A percentile compares a stretch with the other conserved stretches of the same genome.
phyloP scores from a whole-genome alignment of 2,113 vertebrate species.

The Prinia subflava region DNA sequence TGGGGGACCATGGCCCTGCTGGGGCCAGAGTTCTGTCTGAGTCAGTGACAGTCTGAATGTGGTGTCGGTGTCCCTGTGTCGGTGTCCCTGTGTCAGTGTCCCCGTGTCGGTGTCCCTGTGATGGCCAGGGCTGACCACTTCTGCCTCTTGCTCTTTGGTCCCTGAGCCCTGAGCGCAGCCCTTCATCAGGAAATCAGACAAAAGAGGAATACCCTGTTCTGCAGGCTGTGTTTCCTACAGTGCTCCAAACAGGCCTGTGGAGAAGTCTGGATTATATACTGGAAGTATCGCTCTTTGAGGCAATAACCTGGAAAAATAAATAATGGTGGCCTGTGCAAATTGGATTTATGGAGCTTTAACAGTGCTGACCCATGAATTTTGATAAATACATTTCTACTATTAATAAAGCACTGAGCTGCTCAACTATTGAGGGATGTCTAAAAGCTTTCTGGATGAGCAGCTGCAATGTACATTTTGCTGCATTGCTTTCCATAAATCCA shows the following conservation, averaged over 20 bases:
- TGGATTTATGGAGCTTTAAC: constrained; percentile 2
- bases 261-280: not conserved
- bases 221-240: not conserved
- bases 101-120: not conserved
- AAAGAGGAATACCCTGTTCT: not conserved
- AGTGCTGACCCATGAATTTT: constrained; percentile 41
- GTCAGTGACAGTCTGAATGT: not conserved
- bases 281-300: not conserved
- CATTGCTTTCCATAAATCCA: constrained; percentile 42
- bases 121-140: not conserved
- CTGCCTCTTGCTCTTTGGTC: not conserved
- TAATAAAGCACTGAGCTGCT: constrained; percentile 46
- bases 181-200: not conserved
- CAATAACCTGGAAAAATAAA: constrained; percentile 1
- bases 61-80: too few species aligned
- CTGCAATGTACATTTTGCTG: constrained; percentile 23
- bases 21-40: not conserved
- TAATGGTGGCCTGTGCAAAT: not conserved
- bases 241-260: not conserved
- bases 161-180: not conserved
- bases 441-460: constrained; percentile 52
- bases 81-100: not conserved
- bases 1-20: not conserved
- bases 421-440: not conserved
- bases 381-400: constrained; percentile 35